Evolutionary conservation across 2,797 vertebrate genomes (phyloP), one percentile per base, ranked within the genome.

Genomic region (Spondyliosoma cantharus): DNA sequence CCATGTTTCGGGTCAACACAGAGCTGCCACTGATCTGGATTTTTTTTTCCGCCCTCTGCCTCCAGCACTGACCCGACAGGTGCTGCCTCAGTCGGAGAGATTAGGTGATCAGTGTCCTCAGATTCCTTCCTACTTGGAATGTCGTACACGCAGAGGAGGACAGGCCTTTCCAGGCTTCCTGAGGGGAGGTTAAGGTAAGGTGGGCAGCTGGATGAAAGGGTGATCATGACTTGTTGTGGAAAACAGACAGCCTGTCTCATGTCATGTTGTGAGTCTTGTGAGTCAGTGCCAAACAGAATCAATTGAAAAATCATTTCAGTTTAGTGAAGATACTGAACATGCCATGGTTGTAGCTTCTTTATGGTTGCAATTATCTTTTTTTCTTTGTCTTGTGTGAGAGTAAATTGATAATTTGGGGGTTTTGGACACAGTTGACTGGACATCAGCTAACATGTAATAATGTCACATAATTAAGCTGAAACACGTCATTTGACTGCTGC

Each of bases 121-220:
- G 89, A 92, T 94, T 94, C 92, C 83, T 90, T 82, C 85, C 71
- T 49, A 61, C 71, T 67, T 82, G 93, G 93, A 94, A 94, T 95
- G 92, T 80, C 82, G 76, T 83, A 70, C 67, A 90, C 75, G 87
- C 71, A 61, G 78, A 76, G 78, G 59, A 84, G 80, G 74, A 84
- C 81, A 53, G 78, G 64, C 82, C 61, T 80, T 70, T 82, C 67
- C 61, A 2, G 57, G 71, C 59, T 68, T 87, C 80, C 81, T 71
- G 74, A 76, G 50, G 69, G 58, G 85, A 84, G 78, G 78, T 85
- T 72, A 83, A 88, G 81, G 89, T 83, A 70, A 87, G 67, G 50
- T 76, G 80, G 72, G 83, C 78, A 75, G 71, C 71, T 81, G 71
- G 82, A 81, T 85, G 59, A 82, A 72, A 66, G 69, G 48, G 66